These are phyloP conservation scores for Lucilia sericata DNA, from an alignment of 1,140 invertebrate genomes.

Conservation along the genomic window DNA sequence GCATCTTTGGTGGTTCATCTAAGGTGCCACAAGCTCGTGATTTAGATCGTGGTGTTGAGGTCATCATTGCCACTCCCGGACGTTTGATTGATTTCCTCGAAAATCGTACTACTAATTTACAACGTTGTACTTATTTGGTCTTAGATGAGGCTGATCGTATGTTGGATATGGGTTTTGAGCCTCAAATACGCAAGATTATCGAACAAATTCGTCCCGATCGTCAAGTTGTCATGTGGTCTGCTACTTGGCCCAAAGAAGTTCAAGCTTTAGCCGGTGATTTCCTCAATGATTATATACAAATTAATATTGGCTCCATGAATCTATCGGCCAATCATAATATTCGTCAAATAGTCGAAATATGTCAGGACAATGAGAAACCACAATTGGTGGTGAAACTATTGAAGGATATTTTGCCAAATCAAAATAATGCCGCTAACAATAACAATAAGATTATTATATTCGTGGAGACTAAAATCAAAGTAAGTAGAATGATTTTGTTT, in stretches of 20 bases:
- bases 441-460: constrained; percentile 97
- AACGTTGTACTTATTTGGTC: constrained; percentile 94
- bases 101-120: constrained; percentile 89
- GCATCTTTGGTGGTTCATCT: constrained; percentile 96
- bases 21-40: constrained; percentile 94
- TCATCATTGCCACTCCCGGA: constrained; percentile 97
- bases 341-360: constrained; percentile 95
- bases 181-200: constrained; percentile 98
- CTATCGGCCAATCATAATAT: constrained; percentile 98
- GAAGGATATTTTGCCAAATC: constrained; percentile 81
- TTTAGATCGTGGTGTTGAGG: constrained; percentile 90
- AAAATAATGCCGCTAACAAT: constrained; percentile 72
- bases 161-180: constrained; percentile 98
- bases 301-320: constrained; percentile 95
- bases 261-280: constrained; percentile 95
- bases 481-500: constrained; percentile 46
- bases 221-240: constrained; percentile 98
- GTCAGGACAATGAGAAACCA: constrained; percentile 91
- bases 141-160: constrained; percentile 94
- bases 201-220: constrained; percentile 95
- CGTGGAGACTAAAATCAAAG: constrained; percentile 97
- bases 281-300: constrained; percentile 87
- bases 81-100: constrained; percentile 97
- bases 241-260: constrained; percentile 99
- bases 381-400: constrained; percentile 83